Conservation (phyloP, 2,797 vertebrate genomes). For the Falco rusticolus region DNA sequence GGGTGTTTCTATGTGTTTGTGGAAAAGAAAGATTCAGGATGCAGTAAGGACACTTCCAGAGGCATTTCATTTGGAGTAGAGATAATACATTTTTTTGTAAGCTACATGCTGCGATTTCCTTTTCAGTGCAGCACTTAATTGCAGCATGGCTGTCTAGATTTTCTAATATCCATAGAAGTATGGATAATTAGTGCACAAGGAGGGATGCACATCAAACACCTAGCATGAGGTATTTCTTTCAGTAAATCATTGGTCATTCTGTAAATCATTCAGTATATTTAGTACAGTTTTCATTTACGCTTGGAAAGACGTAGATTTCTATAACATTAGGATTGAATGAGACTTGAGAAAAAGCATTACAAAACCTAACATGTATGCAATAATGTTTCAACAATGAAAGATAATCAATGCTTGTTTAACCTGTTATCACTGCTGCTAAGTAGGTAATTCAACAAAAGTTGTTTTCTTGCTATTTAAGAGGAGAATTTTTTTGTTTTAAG, state of each 20-base stretch:
- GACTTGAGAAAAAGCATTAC: constrained; percentile 28
- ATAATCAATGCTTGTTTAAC: constrained; percentile 64
- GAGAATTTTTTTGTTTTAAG: constrained; percentile 32
- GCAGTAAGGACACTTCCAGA: background rate
- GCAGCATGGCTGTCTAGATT: background rate
- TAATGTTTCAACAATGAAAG: constrained; percentile 53
- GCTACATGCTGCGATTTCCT: background rate
- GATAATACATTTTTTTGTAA: background rate
- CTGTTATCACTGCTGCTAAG: constrained; percentile 48
- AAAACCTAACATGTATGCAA: constrained; percentile 8
- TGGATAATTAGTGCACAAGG: background rate
- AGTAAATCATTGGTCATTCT: background rate
- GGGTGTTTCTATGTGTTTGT: background rate
- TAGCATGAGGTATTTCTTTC: background rate
- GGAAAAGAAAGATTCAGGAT: background rate
- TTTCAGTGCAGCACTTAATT: background rate
- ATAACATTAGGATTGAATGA: background rate
- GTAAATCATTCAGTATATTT: background rate
- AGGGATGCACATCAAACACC: background rate
- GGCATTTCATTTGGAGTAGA: background rate
- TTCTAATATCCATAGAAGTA: background rate
- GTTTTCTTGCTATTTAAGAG: constrained; percentile 63
- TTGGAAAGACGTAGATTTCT: constrained; percentile 3
- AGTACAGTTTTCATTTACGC: background rate
- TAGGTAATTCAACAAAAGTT: constrained; percentile 52